A percentile compares a stretch with the other conserved stretches of the same genome.
These are phyloP conservation scores for Ascaphus truei DNA, from an alignment of 2,113 vertebrate species.

Conservation along the genomic window DNA sequence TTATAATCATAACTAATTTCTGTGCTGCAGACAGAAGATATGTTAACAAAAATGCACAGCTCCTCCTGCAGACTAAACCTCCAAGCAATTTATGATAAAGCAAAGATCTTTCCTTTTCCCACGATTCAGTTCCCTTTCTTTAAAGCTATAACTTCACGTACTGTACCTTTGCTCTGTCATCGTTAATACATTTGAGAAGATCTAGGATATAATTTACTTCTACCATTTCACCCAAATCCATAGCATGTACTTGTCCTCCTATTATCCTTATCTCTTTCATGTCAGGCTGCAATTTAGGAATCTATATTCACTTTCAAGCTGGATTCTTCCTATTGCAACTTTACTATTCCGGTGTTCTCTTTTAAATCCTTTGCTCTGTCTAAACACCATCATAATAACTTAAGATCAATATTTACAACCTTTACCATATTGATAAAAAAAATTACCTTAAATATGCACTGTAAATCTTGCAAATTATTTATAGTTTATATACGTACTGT, in stretches of 20 bases:
- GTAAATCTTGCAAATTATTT: too few relatives aligned
- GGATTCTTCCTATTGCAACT: background rate
- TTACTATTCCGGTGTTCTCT: too few relatives aligned
- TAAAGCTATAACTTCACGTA: conserved; percentile 7
- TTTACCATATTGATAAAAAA: too few relatives aligned
- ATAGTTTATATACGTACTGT: too few relatives aligned
- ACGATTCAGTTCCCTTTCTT: conserved; percentile 7
- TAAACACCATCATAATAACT: too few relatives aligned
- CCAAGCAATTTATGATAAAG: conserved; percentile 27
- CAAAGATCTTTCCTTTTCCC: background rate
- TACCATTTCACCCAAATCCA: too few relatives aligned
- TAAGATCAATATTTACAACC: too few relatives aligned
- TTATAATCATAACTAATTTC: conserved; percentile 13
- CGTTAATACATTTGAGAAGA: background rate
- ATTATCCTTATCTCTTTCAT: conserved; percentile 1
- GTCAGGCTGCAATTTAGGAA: background rate
- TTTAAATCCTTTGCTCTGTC: too few relatives aligned
- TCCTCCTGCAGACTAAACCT: background rate
- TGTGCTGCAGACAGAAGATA: conserved; percentile 2
- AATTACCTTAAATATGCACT: too few relatives aligned
- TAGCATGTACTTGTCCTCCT: too few relatives aligned
- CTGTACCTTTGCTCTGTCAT: background rate
- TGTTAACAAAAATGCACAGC: conserved; percentile 4
- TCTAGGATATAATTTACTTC: too few relatives aligned
- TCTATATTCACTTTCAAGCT: background rate